Evolutionary conservation across 2,797 vertebrate genomes (phyloP).

Genomic region (Characodon lateralis): DNA sequence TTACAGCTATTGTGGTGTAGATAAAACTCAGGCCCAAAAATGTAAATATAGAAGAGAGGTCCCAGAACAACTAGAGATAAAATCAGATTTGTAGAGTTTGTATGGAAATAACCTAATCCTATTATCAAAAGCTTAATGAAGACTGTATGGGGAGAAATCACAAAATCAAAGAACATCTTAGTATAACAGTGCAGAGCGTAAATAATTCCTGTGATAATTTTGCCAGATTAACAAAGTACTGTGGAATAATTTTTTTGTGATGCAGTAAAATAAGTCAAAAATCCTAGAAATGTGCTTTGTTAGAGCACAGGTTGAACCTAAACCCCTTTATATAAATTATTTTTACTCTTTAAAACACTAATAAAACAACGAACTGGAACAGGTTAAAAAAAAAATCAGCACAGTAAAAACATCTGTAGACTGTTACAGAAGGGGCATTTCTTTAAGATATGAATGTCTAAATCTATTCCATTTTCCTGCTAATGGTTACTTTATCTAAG

Average conservation of each 20-base stretch:
- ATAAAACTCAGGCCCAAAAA: conserved; percentile 18
- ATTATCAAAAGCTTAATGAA: conserved; percentile 12
- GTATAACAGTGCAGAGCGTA: neutral
- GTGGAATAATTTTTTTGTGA: neutral
- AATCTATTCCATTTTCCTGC: neutral
- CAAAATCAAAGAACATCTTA: conserved; percentile 19
- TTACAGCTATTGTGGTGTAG: conserved; percentile 4
- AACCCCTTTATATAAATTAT: neutral
- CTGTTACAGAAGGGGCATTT: neutral
- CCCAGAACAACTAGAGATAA: conserved; percentile 26
- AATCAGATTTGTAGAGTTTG: conserved; percentile 48
- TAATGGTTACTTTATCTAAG: neutral
- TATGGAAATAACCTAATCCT: conserved; percentile 61
- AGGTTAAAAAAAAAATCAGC: neutral
- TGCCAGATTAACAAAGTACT: neutral
- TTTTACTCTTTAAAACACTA: neutral
- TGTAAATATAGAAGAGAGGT: conserved; percentile 23
- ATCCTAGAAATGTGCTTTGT: neutral
- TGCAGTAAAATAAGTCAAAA: conserved; percentile 5
- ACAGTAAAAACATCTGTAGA: neutral
- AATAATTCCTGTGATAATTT: neutral
- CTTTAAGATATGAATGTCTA: neutral
- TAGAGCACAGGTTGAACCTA: conserved; percentile 1
- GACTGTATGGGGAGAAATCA: conserved; percentile 9
- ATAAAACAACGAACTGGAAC: neutral